These are phyloP conservation scores for Epistrophe eligans DNA, from an alignment of 2,888 invertebrate genomes.

Conservation along the genomic window DNA sequence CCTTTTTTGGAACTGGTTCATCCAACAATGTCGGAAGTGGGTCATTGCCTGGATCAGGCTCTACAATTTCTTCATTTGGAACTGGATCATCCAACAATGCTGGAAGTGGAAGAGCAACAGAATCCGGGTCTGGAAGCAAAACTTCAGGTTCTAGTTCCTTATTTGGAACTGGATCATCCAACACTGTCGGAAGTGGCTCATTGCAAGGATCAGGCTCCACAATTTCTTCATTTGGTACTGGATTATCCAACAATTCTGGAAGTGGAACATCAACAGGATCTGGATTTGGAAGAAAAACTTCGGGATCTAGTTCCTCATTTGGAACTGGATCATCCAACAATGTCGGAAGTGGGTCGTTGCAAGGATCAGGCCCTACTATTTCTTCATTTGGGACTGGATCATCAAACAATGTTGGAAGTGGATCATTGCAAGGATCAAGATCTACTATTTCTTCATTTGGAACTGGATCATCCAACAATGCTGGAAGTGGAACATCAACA, in stretches of 20 bases:
- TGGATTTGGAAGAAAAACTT: too few species aligned
- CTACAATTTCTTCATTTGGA: not conserved
- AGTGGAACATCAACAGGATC: too few species aligned
- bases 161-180: not conserved
- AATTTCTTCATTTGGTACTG: not conserved
- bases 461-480: too few species aligned
- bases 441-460: too few species aligned
- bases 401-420: not conserved
- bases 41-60: too few species aligned
- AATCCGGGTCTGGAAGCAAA: not conserved
- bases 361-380: not conserved
- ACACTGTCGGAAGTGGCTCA: not conserved
- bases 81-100: not conserved
- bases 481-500: too few species aligned
- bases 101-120: not conserved
- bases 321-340: too few species aligned
- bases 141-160: not conserved
- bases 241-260: too few species aligned
- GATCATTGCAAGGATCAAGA: not conserved
- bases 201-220: not conserved
- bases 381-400: not conserved
- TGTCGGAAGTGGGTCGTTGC: too few species aligned
- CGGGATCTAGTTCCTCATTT: too few species aligned
- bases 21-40: too few species aligned
- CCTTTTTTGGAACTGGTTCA: not conserved